Base-by-base conservation (phyloP, 1,140 invertebrate genomes). In the Papilio xuthus region DNA sequence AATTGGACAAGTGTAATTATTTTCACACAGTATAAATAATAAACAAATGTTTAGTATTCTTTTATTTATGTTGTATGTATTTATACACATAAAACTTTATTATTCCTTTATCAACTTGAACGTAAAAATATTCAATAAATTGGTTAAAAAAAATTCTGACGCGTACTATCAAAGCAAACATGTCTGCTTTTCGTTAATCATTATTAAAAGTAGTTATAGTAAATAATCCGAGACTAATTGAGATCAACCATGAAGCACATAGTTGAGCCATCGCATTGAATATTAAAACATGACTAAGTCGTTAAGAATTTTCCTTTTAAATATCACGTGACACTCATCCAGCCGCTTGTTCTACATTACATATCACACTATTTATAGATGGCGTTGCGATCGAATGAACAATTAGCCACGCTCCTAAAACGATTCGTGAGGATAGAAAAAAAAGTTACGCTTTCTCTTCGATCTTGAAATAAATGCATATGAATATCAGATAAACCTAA, bases 261-360 rank as follows among this genome's bases (percentile, higher is more conserved):
- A 23, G 23, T 13, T 32, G 32, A 67, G 60, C 23, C 56, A 8
- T 67, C 60, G 60, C 12, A 4, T 67, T 67, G 60, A 32, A 67
- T 67, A 67, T 67, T 67, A 13, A 67, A 67, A 67, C 60, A 67
- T 67, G 60, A 67, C 60, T 67, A 67, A 67, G 60, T 7, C 60
- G 26, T 67, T 7, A 15, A 67, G 23, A 67, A 67, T 67, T 67
- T 67, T 67, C 60, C 60, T 67, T 67, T 67, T 67, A 67, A 67
- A 67, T 67, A 67, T 67, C 60, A 28, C 60, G 60, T 67, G 60
- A 28, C 60, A 60, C 20, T 60, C 56, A 28, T 67, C 23, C 60
- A 67, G 23, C 60, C 23, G 26, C 60, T 32, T 28, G 26, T 26
- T 28, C 26, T 67, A 67, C 26, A 67, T 60, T 60, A 60, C 56